Conservation (phyloP, 2,113 vertebrate species). For the Hydrochoerus hydrochaeris region DNA sequence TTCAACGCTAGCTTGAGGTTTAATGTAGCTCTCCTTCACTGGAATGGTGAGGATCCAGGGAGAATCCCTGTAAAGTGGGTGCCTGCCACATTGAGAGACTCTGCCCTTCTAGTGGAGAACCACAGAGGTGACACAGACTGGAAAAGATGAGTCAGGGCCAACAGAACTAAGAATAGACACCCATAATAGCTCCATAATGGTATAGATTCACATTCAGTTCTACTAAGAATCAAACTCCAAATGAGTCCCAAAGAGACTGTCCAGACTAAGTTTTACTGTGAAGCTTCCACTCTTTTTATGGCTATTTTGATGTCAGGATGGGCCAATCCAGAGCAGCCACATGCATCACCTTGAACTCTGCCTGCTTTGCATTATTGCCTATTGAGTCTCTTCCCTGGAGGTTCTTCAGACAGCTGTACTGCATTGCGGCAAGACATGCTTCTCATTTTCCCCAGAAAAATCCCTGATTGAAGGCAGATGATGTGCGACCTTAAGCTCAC, state of each 20-base stretch:
- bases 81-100: neutral
- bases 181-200: neutral
- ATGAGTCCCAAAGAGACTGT: neutral
- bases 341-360: conserved; percentile 64
- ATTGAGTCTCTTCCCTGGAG: conserved; percentile 71
- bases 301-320: conserved; percentile 26
- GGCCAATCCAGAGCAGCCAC: conserved; percentile 34
- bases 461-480: conserved; percentile 79
- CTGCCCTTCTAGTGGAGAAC: neutral
- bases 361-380: conserved; percentile 73
- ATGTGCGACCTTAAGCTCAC: conserved; percentile 72
- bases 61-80: neutral
- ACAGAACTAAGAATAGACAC: neutral
- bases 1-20: neutral
- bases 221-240: neutral
- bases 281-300: neutral
- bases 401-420: conserved; percentile 72
- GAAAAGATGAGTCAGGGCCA: neutral
- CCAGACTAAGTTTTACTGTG: neutral
- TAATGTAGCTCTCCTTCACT: neutral
- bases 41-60: neutral
- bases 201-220: neutral
- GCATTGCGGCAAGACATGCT: conserved; percentile 66
- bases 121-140: neutral
- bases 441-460: conserved; percentile 77